These are phyloP conservation scores for Epinotia nisella DNA, from an alignment of 2,888 invertebrate genomes.

Conservation along the genomic window DNA sequence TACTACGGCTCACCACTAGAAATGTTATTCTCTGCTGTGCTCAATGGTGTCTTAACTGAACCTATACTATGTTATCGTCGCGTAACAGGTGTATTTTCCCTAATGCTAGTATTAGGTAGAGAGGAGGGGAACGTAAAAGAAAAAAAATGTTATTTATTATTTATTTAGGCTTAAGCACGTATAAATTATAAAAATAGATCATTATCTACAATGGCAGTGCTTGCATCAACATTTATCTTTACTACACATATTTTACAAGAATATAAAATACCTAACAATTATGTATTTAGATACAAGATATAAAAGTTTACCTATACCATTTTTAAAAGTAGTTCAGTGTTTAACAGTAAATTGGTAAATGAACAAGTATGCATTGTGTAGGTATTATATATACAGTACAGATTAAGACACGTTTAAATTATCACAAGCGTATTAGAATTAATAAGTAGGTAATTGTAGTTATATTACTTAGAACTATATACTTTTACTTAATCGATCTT, in stretches of 20 bases:
- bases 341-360: conserved; percentile 2
- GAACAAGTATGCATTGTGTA: conserved; percentile 1
- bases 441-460: conserved; percentile 23
- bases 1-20: no score
- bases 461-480: conserved; percentile 7
- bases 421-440: conserved; percentile 37
- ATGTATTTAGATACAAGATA: conserved; percentile 23
- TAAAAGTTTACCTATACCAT: conserved; percentile 1
- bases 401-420: conserved; percentile 26
- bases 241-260: conserved; percentile 14
- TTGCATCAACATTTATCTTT: conserved; percentile 51
- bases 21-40: no score
- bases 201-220: conserved; percentile 82
- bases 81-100: no score
- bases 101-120: no score
- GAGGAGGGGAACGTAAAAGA: background rate
- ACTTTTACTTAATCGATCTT: background rate
- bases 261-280: conserved; percentile 15
- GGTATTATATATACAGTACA: conserved; percentile 25
- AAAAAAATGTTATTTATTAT: conserved; percentile 43
- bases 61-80: no score
- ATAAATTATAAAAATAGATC: conserved; percentile 48
- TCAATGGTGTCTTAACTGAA: no score
- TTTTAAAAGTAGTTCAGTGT: conserved; percentile 1
- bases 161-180: conserved; percentile 47